Percentiles rank a stretch among this genome's conserved stretches.
phyloP scores from a whole-genome alignment of 35 echinoderm and acorn worm genomes.

The Diadema setosum region DNA sequence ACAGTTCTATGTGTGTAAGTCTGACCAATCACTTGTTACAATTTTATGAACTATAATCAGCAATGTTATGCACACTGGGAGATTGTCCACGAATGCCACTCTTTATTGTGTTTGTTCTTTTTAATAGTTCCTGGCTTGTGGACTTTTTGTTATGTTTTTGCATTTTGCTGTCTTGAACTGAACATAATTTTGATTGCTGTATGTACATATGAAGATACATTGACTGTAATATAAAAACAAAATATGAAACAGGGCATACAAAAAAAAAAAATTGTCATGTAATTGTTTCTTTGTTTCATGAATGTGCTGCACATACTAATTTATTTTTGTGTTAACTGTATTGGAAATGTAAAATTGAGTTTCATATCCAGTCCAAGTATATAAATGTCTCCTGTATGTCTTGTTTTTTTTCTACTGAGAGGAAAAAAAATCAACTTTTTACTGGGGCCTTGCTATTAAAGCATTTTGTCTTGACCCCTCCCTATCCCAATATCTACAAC shows the following conservation, averaged over 20 bases:
- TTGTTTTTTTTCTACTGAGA: not conserved
- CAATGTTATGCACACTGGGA: no score
- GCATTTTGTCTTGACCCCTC: no score
- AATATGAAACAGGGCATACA: not conserved
- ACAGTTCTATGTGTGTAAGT: no score
- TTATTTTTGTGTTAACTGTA: not conserved
- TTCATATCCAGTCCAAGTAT: not conserved
- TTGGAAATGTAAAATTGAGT: no score
- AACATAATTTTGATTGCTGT: not conserved
- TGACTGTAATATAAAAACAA: conserved; percentile 3
- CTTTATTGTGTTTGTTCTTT: not conserved
- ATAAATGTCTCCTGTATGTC: not conserved
- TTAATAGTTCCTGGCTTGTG: not conserved
- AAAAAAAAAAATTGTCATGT: no score
- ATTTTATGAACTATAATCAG: not conserved
- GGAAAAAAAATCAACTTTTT: no score
- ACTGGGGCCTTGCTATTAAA: no score
- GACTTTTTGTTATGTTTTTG: not conserved
- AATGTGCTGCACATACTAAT: conserved; percentile 11
- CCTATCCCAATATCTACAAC: no score
- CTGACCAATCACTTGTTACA: not conserved
- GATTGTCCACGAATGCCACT: no score
- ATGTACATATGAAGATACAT: conserved; percentile 25
- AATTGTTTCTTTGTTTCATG: conserved; percentile 10
- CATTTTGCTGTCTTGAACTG: not conserved